These are phyloP conservation scores for Acanthurus tractus DNA, from an alignment of 2,797 vertebrate species.

Conservation along the genomic window DNA sequence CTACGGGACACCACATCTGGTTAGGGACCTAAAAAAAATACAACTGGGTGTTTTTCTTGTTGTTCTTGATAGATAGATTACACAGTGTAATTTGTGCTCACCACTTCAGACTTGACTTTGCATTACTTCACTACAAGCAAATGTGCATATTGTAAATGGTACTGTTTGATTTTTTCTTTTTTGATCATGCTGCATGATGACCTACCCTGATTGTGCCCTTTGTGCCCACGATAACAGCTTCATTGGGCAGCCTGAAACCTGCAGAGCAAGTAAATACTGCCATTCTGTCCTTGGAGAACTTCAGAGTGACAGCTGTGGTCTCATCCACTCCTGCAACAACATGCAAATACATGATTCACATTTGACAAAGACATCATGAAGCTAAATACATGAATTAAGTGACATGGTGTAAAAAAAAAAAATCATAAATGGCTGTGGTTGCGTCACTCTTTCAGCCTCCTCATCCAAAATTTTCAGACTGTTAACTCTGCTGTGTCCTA, in stretches of 20 bases:
- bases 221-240: conserved; percentile 84
- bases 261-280: conserved; percentile 85
- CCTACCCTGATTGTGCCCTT: conserved; percentile 86
- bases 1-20: conserved; percentile 88
- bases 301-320: conserved; percentile 84
- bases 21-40: conserved; percentile 78
- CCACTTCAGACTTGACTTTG: not conserved
- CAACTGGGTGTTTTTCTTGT: not conserved
- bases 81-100: too few species aligned
- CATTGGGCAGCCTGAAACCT: conserved; percentile 77
- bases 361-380: not conserved
- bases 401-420: not conserved
- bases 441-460: too few species aligned
- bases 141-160: not conserved
- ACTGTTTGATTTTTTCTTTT: not conserved
- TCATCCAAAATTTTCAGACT: not conserved
- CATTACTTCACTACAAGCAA: not conserved
- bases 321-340: conserved; percentile 87
- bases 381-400: not conserved
- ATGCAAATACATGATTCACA: conserved; percentile 1
- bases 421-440: not conserved
- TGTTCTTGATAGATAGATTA: not conserved
- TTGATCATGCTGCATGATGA: not conserved
- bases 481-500: not conserved
- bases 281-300: conserved; percentile 87